These are phyloP conservation scores for Sminthurinus aureus DNA, from an alignment of 2,888 invertebrate genomes.

Conservation along the genomic window DNA sequence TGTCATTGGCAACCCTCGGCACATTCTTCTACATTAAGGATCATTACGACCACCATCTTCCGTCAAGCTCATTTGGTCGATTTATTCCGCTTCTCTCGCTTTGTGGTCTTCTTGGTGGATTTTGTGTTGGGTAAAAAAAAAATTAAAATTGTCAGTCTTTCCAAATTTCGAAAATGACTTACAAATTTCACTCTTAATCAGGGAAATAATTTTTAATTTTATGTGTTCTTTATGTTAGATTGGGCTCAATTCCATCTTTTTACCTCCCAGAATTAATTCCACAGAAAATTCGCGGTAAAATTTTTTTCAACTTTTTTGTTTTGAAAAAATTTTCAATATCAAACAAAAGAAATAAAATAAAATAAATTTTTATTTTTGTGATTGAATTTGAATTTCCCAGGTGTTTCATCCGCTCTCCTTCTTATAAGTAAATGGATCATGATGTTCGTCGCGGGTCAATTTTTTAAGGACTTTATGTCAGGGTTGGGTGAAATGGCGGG, in stretches of 20 bases:
- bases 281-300: conserved; percentile 2
- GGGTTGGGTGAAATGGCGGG: not conserved
- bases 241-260: too few relatives aligned
- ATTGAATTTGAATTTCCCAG: not conserved
- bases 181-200: not conserved
- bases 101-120: not conserved
- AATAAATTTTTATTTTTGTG: too few relatives aligned
- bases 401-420: not conserved
- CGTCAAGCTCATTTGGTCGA: conserved; percentile 44
- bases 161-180: not conserved
- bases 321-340: too few relatives aligned
- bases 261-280: not conserved
- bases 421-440: not conserved
- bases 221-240: not conserved
- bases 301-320: too few relatives aligned
- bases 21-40: conserved; percentile 35
- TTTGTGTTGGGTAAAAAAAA: not conserved
- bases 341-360: too few relatives aligned
- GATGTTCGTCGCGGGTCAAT: not conserved
- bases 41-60: conserved; percentile 43
- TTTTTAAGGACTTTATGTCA: not conserved
- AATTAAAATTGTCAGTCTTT: not conserved
- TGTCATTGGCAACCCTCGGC: conserved; percentile 45
- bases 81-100: conserved; percentile 32
- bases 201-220: not conserved